Conservation (phyloP, 2,797 vertebrate species). For the Semaprochilodus insignis region DNA sequence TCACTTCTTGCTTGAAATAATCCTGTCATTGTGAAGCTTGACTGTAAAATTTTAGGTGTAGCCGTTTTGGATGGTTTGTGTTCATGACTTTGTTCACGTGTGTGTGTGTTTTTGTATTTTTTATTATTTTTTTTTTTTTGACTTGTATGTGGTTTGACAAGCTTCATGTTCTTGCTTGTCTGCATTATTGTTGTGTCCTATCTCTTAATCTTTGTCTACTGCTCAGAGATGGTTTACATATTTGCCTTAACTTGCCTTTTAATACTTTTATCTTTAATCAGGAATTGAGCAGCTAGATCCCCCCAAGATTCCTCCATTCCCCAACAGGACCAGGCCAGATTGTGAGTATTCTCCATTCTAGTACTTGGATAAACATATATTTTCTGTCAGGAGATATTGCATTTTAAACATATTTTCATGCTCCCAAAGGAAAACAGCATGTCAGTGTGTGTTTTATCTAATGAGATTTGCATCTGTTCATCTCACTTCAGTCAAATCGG, state of each 20-base stretch:
- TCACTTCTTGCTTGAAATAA: neutral
- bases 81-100: no score
- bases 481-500: no score
- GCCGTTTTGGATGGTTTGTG: no score
- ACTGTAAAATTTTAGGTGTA: no score
- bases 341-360: constrained; percentile 76
- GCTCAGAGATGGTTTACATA: constrained; percentile 46
- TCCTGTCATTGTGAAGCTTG: no score
- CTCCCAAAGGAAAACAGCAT: no score
- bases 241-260: constrained; percentile 50
- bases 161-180: neutral
- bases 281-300: constrained; percentile 81
- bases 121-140: no score
- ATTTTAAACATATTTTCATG: no score
- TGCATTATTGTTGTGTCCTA: neutral
- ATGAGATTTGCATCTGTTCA: no score
- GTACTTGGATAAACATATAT: neutral
- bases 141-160: neutral
- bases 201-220: constrained; percentile 47
- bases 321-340: constrained; percentile 82
- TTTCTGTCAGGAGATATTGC: neutral
- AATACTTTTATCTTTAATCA: constrained; percentile 58
- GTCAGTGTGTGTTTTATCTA: no score
- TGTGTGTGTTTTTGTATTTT: no score
- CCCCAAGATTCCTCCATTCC: constrained; percentile 68